phyloP scores from a whole-genome alignment of 2,797 vertebrate species.

The Gambelia wislizenii region DNA sequence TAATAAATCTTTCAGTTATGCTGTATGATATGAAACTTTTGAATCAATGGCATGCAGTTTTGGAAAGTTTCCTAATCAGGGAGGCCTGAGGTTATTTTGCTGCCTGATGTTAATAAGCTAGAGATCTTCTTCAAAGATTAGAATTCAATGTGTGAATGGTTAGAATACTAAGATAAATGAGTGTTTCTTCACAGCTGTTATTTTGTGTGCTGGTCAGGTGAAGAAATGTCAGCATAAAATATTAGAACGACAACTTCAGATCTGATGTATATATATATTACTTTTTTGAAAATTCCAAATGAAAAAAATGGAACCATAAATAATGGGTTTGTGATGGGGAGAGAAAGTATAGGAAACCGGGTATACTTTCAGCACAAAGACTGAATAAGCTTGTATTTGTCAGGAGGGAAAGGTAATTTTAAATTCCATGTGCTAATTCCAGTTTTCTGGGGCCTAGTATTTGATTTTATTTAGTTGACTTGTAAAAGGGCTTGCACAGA shows the following conservation, averaged over 20 bases:
- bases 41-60: not conserved
- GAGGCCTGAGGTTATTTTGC: not conserved
- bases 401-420: not conserved
- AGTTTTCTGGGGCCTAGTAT: not conserved
- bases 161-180: conserved; percentile 54
- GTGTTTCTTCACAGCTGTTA: conserved; percentile 5
- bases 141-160: conserved; percentile 35
- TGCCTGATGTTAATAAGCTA: not conserved
- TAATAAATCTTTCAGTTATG: conserved; percentile 46
- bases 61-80: not conserved
- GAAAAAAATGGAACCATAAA: not conserved
- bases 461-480: not conserved
- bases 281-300: not conserved
- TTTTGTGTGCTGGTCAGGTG: not conserved
- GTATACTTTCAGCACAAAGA: not conserved
- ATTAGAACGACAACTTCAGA: conserved; percentile 8
- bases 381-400: not conserved
- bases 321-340: not conserved
- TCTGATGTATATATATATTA: too few relatives aligned
- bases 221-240: not conserved
- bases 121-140: conserved; percentile 33
- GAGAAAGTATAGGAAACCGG: not conserved
- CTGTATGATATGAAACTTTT: conserved; percentile 19
- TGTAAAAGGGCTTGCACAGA: not conserved
- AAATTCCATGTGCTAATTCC: not conserved